Evolutionary conservation across 2,113 vertebrate genomes (phyloP), one percentile per base, ranked within the genome.

Genomic region (Pimephales promelas): DNA sequence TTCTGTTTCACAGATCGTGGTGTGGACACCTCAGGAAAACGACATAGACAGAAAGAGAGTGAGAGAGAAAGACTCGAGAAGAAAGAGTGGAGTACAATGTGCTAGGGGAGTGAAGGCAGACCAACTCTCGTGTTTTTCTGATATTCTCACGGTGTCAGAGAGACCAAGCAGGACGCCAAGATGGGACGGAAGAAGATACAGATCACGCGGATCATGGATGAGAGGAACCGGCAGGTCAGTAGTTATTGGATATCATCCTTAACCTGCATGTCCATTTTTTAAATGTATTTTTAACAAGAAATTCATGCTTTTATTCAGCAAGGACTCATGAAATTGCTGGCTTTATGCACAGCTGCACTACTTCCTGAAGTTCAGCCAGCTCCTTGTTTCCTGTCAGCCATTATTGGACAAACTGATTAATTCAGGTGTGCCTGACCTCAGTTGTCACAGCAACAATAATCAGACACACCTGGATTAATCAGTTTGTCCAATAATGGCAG

Each of bases 141-240:
- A 94, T 96, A 94, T 96, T 92, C 94, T 94, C 90, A 94, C 90
- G 94, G 94, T 94, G 95, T 92, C 93, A 94, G 95, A 91, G 93
- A 92, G 93, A 94, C 93, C 89, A 90, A 90, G 94, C 89, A 90
- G 87, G 88, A 91, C 86, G 73, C 85, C 72, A 96, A 94, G 94
- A 99, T 99, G 98, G 98, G 98, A 93, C 95, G 98, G 88, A 99
- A 99, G 95, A 99, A 99, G 97, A 99, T 99, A 94, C 97, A 99
- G 93, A 99, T 99, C 93, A 98, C 97, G 40, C 94, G 98, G 93
- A 99, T 99, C 95, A 97, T 99, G 97, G 98, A 99, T 84, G 98
- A 99, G 91, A 95, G 98, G 93, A 99, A 99, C 94, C 96, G 98
- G 76, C 97, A 99, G 98, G 98, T 99, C 92, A 95, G 93, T 92